Base-by-base conservation (phyloP, 92 coral and sea anemone species). In the Muricea muricata region DNA sequence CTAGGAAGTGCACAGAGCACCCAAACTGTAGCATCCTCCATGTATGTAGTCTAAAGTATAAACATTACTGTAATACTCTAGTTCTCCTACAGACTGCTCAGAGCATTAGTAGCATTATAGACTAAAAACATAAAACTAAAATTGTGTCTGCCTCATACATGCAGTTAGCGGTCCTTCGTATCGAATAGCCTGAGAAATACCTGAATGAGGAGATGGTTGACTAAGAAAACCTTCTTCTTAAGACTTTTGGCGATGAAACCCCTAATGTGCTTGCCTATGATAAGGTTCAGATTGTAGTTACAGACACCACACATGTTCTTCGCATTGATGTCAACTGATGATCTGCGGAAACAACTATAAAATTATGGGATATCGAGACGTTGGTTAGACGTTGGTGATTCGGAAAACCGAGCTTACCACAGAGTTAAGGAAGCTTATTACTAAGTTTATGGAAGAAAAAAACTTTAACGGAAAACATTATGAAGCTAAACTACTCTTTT, bases 311-410 rank as follows among this genome's bases (percentile, higher is more conserved):
- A 2, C 58, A 50, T 50, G 58, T 50, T 6, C 58, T 50, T 20
- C 58, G 58, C 13, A 50, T 50, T 50, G 58, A 50, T 50, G 58
- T 32, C 29, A 58, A 58, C 67, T 9, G 33, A 0, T 15, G 18
- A 20, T 34, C n/a, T 74, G 73, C 15, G 58, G 60, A 45, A 54
- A 10, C 29, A 83, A 75, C 71, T 83, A 6, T 40, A 78, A 89
- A 66, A 60, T 86, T 85, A 42, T 90, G 93, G 93, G 87, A 90
- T 71, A 30, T 84, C 11, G 88, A 89, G 73, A 34, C 92, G 41
- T n/a, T n/a, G n/a, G n/a, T n/a, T n/a, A n/a, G n/a, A n/a, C n/a
- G n/a, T 65, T 85, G 13, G 87, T 87, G 50, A 68, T 90, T 70
- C 75, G n/a, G 78, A 70, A 50, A 7, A 69, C 68, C 17, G 42